Percentiles rank a stretch among this genome's conserved stretches.
Evolutionary conservation across 2,113 vertebrate genomes (phyloP).

Genomic region (Sterrhoptilus dennistouni): DNA sequence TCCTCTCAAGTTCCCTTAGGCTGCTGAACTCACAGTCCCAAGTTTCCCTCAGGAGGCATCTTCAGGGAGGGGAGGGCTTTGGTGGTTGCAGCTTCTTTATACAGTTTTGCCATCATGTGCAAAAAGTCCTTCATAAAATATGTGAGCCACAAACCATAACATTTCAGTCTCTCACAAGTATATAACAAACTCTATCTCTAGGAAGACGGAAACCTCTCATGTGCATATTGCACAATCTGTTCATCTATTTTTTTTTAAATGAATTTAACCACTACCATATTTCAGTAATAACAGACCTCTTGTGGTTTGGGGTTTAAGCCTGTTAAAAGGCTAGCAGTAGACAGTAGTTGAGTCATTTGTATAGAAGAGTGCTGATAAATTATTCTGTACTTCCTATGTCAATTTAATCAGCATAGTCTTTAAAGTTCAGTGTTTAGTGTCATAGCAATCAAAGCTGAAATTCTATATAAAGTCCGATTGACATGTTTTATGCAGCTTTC

Average conservation of each 20-base stretch:
- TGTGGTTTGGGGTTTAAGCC: not conserved
- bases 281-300: constrained; percentile 3
- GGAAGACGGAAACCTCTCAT: not conserved
- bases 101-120: not conserved
- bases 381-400: constrained; percentile 15
- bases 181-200: not conserved
- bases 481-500: not conserved
- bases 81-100: not conserved
- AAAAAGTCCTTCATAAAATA: not conserved
- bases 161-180: not conserved
- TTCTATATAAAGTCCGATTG: not conserved
- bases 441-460: not conserved
- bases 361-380: constrained; percentile 7
- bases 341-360: not conserved
- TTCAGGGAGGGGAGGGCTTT: not conserved
- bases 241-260: not conserved
- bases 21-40: not conserved
- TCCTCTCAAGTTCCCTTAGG: not conserved
- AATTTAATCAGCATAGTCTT: constrained; percentile 22
- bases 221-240: not conserved
- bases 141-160: not conserved
- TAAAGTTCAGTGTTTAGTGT: not conserved
- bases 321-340: constrained; percentile 8
- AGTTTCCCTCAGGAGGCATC: not conserved
- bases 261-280: not conserved